These are phyloP conservation scores for Stegophylla sp. DNA, from an alignment of 2,888 invertebrate genomes.

Conservation along the genomic window DNA sequence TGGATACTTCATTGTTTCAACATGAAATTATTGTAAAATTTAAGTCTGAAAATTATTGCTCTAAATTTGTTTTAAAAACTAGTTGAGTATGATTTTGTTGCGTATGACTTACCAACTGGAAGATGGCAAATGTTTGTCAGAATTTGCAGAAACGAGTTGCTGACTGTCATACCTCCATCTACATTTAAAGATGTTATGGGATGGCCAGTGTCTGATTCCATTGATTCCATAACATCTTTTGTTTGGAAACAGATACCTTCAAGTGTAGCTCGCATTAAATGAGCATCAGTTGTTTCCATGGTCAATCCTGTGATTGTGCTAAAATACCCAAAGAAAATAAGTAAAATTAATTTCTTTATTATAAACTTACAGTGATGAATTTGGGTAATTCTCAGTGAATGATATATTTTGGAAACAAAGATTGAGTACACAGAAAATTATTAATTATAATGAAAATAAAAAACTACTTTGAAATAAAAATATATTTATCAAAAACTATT, in stretches of 20 bases:
- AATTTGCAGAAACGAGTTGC: constrained; percentile 90
- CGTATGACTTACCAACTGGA: constrained; percentile 76
- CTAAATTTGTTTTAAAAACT: too few species aligned
- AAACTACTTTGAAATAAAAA: too few species aligned
- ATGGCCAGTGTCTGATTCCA: constrained; percentile 90
- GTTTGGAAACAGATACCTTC: constrained; percentile 98
- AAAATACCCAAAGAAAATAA: constrained; percentile 62
- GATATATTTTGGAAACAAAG: too few species aligned
- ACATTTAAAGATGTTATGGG: constrained; percentile 83
- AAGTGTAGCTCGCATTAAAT: constrained; percentile 90
- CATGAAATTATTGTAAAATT: too few species aligned
- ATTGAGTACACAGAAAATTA: too few species aligned
- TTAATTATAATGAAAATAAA: too few species aligned
- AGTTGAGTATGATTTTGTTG: not conserved
- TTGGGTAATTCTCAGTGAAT: too few species aligned
- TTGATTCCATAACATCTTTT: constrained; percentile 89
- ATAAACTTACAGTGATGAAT: too few species aligned
- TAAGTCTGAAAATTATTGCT: too few species aligned
- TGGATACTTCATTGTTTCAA: too few species aligned
- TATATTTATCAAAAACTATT: too few species aligned
- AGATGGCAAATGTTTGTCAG: constrained; percentile 94
- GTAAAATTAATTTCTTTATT: too few species aligned
- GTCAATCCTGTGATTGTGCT: constrained; percentile 93
- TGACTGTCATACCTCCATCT: constrained; percentile 92
- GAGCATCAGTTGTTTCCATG: constrained; percentile 89